A percentile compares a stretch with the other conserved stretches of the same genome.
These are phyloP conservation scores for Steinernema hermaphroditum DNA, from an alignment of 2,888 invertebrate species.

Conservation along the genomic window DNA sequence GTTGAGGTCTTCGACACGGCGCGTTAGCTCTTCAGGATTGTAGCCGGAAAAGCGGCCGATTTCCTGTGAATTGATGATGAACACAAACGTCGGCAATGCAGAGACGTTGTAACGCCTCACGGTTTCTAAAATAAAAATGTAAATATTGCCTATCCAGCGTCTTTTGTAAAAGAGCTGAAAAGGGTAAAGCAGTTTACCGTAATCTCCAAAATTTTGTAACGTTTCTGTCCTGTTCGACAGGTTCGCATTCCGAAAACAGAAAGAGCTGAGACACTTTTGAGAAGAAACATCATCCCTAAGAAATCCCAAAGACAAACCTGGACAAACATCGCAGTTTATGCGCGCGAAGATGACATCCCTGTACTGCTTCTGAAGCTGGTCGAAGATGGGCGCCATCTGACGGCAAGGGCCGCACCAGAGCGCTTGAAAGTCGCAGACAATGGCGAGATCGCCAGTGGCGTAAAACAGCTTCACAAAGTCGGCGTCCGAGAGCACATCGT, in stretches of 20 bases:
- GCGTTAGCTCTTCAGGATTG: not conserved
- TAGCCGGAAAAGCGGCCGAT: conserved; percentile 70
- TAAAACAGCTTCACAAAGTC: not conserved
- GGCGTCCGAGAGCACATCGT: not conserved
- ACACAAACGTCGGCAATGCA: conserved; percentile 97
- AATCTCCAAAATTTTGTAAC: no score
- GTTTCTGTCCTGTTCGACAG: no score
- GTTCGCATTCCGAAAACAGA: no score
- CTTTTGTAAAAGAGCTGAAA: no score
- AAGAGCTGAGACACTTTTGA: no score
- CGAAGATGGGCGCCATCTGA: conserved; percentile 87
- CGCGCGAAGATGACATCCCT: conserved; percentile 79
- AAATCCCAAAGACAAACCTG: conserved; percentile 49
- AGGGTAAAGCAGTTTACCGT: no score
- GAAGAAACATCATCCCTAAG: no score
- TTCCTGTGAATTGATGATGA: conserved; percentile 79
- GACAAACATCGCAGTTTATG: conserved; percentile 85
- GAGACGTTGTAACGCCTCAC: conserved; percentile 84
- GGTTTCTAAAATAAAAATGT: conserved; percentile 46
- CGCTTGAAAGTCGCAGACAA: not conserved
- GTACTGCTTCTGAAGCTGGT: conserved; percentile 83
- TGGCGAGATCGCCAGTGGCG: not conserved
- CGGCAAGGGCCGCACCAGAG: conserved; percentile 90
- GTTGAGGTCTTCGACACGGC: not conserved
- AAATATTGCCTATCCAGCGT: no score